phyloP scores from a whole-genome alignment of 1,140 invertebrate genomes.

The Drosophila melanica region DNA sequence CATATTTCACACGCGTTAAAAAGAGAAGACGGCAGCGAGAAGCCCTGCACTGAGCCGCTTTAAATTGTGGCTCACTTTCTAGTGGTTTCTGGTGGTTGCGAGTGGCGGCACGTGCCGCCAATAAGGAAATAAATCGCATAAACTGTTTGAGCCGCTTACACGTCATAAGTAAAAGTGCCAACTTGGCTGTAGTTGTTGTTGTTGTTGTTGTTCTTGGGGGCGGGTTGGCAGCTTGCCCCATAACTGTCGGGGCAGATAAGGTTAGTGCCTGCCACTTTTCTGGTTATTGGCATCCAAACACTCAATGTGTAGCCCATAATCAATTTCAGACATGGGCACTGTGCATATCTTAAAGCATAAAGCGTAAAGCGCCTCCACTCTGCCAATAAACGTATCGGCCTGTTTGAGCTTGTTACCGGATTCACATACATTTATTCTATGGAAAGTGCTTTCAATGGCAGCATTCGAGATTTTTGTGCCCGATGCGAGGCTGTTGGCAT shows the following conservation, averaged over 20 bases:
- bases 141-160: slow-evolving; percentile 58
- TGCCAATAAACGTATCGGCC: slow-evolving; percentile 35
- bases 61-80: slow-evolving; percentile 34
- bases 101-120: slow-evolving; percentile 45
- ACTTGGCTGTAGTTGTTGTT: neutral
- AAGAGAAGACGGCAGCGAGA: neutral
- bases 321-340: slow-evolving; percentile 33
- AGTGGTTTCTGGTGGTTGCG: slow-evolving; percentile 30
- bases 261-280: slow-evolving; percentile 40
- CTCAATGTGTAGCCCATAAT: slow-evolving; percentile 33
- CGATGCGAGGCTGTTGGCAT: neutral
- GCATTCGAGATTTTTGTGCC: slow-evolving; percentile 17
- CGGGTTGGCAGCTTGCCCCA: slow-evolving; percentile 31
- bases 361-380: slow-evolving; percentile 12
- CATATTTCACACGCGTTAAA: slow-evolving; percentile 27
- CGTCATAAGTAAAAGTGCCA: slow-evolving; percentile 51
- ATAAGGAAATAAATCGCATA: slow-evolving; percentile 54
- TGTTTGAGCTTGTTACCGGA: slow-evolving; percentile 8
- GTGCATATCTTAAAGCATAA: slow-evolving; percentile 36
- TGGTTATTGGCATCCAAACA: slow-evolving; percentile 42
- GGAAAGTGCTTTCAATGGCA: neutral
- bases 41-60: slow-evolving; percentile 33
- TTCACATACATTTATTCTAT: slow-evolving; percentile 26
- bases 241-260: slow-evolving; percentile 35
- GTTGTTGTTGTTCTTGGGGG: slow-evolving; percentile 1